phyloP scores from a whole-genome alignment of 2,113 vertebrate genomes.

The Uropsilus gracilis region DNA sequence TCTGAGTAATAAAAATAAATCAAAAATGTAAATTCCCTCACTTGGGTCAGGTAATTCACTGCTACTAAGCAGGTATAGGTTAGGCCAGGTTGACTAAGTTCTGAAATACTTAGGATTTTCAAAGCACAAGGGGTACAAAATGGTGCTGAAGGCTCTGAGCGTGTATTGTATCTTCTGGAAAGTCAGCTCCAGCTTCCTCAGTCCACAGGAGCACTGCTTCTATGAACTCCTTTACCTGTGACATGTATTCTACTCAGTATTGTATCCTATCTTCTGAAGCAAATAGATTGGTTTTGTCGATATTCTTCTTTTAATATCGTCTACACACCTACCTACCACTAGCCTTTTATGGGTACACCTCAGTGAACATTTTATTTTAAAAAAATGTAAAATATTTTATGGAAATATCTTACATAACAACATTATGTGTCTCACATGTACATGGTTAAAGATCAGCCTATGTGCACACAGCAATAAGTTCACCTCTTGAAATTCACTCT shows the following conservation, averaged over 20 bases:
- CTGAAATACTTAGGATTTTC: not conserved
- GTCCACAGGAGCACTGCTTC: not conserved
- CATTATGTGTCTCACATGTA: not conserved
- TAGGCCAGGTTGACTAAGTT: not conserved
- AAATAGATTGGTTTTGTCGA: not conserved
- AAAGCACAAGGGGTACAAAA: not conserved
- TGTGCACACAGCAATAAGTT: not conserved
- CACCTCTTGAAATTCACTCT: not conserved
- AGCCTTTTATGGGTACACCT: not conserved
- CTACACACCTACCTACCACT: not conserved
- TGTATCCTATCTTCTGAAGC: not conserved
- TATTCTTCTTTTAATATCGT: not conserved
- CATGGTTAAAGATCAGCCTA: not conserved
- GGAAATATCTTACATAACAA: not conserved
- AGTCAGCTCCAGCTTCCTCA: not conserved
- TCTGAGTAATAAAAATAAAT: not conserved
- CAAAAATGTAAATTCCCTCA: not conserved
- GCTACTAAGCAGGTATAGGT: not conserved
- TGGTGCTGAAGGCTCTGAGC: not conserved
- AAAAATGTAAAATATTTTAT: not conserved
- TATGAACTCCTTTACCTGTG: not conserved
- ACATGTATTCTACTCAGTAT: not conserved
- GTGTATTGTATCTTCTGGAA: not conserved
- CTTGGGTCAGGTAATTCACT: not conserved
- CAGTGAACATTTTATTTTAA: not conserved